These are phyloP conservation scores for Sigmodon hispidus DNA, from an alignment of 2,113 vertebrate species.

Conservation along the genomic window DNA sequence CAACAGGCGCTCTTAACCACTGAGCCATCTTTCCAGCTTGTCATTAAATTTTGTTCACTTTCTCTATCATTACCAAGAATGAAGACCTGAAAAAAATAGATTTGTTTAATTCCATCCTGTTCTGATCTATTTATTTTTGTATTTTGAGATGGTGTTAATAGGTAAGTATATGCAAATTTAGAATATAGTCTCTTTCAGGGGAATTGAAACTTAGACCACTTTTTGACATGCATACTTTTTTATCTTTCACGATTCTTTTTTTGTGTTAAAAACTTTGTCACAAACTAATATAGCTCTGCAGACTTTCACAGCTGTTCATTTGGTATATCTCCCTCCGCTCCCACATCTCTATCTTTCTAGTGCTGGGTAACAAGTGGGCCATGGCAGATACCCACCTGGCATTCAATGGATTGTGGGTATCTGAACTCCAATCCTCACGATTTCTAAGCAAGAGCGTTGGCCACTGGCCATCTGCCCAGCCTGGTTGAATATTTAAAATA, in stretches of 20 bases:
- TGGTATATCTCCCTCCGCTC: background rate
- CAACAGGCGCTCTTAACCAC: background rate
- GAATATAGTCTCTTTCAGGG: background rate
- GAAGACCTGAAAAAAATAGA: background rate
- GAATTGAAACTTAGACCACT: constrained; percentile 26
- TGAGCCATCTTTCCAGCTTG: background rate
- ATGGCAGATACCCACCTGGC: background rate
- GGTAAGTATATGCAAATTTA: constrained; percentile 1
- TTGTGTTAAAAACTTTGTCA: background rate
- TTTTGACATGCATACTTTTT: constrained; percentile 30
- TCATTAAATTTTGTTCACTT: background rate
- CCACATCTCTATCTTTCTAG: too few species aligned
- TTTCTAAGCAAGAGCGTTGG: background rate
- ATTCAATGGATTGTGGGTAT: too few species aligned
- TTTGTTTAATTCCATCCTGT: constrained; percentile 47
- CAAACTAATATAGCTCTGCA: background rate
- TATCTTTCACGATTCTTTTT: background rate
- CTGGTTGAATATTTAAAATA: background rate
- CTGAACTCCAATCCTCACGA: background rate
- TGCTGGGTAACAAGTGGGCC: background rate
- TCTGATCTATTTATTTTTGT: constrained; percentile 4
- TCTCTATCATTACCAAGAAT: constrained; percentile 23
- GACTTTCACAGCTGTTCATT: background rate
- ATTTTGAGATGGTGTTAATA: background rate
- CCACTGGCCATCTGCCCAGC: background rate